Conservation (phyloP, 1,140 invertebrate species). For the Drosophila watanabei region DNA sequence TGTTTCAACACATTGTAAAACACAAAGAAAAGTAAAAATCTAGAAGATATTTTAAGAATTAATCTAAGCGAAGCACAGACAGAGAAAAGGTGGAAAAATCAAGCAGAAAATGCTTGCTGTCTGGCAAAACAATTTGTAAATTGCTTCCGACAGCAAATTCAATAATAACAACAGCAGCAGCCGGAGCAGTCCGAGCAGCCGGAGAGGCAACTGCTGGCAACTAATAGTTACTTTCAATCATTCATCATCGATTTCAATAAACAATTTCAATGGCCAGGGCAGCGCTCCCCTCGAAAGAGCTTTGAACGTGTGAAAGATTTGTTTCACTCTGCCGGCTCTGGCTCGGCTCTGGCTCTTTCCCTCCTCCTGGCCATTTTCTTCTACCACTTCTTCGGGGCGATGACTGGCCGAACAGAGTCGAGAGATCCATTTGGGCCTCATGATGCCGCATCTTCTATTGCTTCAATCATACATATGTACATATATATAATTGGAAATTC, state of each 20-base stretch:
- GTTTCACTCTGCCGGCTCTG: constrained; percentile 46
- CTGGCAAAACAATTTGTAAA: constrained; percentile 68
- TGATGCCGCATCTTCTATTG: constrained; percentile 42
- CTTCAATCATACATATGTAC: constrained; percentile 4
- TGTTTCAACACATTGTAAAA: neutral
- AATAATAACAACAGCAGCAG: constrained; percentile 59
- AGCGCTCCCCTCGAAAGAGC: constrained; percentile 28
- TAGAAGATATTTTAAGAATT: constrained; percentile 3
- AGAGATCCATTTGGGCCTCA: constrained; percentile 41
- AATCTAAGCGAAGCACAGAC: neutral
- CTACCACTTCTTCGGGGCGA: constrained; percentile 27
- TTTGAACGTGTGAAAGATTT: constrained; percentile 77
- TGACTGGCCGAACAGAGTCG: constrained; percentile 38
- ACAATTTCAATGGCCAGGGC: constrained; percentile 74
- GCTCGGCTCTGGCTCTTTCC: neutral
- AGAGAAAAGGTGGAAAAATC: constrained; percentile 38
- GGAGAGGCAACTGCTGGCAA: constrained; percentile 39
- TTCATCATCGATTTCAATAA: constrained; percentile 83
- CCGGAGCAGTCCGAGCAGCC: constrained; percentile 11
- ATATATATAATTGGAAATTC: constrained; percentile 39
- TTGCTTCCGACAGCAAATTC: constrained; percentile 80
- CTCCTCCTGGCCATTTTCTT: constrained; percentile 3
- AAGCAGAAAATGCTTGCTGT: constrained; percentile 29
- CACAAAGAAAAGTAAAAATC: constrained; percentile 9
- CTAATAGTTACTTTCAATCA: constrained; percentile 83